phyloP scores from a whole-genome alignment of 2,888 invertebrate species.

The Esperia sulphurella region DNA sequence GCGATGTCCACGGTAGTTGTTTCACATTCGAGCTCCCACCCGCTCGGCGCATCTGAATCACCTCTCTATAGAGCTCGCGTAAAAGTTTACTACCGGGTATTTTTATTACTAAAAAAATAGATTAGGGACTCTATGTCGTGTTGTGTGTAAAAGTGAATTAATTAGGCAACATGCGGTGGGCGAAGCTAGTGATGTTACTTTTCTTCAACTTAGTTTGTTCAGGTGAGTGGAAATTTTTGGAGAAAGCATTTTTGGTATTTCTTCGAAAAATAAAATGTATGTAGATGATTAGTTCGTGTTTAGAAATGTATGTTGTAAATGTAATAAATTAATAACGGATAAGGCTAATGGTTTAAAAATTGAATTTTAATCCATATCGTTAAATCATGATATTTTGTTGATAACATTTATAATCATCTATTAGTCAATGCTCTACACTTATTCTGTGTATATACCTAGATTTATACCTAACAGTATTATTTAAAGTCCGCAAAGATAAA shows the following conservation, averaged over 20 bases:
- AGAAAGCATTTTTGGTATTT: neutral
- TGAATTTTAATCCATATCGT: too few species aligned
- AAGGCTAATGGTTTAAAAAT: too few species aligned
- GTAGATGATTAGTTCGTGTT: too few species aligned
- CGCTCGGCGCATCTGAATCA: conserved; percentile 35
- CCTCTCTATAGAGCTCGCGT: conserved; percentile 24
- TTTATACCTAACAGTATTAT: too few species aligned
- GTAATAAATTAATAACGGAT: too few species aligned
- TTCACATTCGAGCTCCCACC: conserved; percentile 32
- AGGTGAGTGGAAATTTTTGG: conserved; percentile 38
- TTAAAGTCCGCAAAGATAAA: neutral
- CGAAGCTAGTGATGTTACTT: conserved; percentile 35
- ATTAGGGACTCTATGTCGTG: conserved; percentile 38
- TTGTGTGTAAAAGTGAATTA: conserved; percentile 33
- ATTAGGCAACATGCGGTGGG: conserved; percentile 55
- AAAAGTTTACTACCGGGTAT: conserved; percentile 42
- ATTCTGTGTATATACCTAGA: too few species aligned
- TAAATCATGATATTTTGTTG: too few species aligned
- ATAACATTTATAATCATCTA: too few species aligned
- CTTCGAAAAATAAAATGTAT: neutral
- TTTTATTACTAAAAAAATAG: conserved; percentile 13
- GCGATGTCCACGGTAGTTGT: conserved; percentile 44
- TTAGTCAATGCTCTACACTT: too few species aligned
- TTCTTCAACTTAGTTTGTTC: conserved; percentile 40
- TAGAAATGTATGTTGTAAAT: too few species aligned